phyloP scores from a whole-genome alignment of 1,140 invertebrate genomes.

The Drosophila athabasca region DNA sequence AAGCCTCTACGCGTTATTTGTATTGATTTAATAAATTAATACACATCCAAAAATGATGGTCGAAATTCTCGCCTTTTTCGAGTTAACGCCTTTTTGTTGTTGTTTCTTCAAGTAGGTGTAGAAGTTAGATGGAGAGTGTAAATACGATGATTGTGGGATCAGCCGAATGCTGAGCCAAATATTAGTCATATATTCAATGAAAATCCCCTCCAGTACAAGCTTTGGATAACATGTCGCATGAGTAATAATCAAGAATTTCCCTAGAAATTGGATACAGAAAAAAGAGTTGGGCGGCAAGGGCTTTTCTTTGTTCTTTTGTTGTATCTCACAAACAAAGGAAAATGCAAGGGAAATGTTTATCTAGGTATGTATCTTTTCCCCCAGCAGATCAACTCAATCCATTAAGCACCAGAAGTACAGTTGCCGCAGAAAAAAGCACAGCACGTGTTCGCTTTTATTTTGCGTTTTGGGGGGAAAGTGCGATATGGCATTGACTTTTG shows the following conservation, averaged over 20 bases:
- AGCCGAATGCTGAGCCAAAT: conserved; percentile 2
- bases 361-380: not conserved
- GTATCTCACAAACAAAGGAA: conserved; percentile 21
- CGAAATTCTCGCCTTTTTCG: conserved; percentile 16
- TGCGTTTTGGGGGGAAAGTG: conserved; percentile 32
- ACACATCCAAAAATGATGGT: conserved; percentile 8
- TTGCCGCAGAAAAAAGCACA: conserved; percentile 21
- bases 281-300: conserved; percentile 15
- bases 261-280: not conserved
- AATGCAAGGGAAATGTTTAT: conserved; percentile 18
- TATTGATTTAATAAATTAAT: conserved; percentile 41
- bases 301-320: conserved; percentile 45
- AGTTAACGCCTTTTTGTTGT: conserved; percentile 30
- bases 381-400: not conserved
- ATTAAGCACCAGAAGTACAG: conserved; percentile 47
- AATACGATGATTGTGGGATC: conserved; percentile 35
- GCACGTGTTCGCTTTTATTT: conserved; percentile 28
- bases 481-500: conserved; percentile 40
- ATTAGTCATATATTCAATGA: conserved; percentile 34
- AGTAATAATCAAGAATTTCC: conserved; percentile 19
- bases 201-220: conserved; percentile 3
- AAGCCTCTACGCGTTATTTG: conserved; percentile 23
- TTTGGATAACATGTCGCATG: conserved; percentile 30
- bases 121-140: conserved; percentile 49
- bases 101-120: conserved; percentile 49